phyloP scores from a whole-genome alignment of 2,797 vertebrate genomes.

The Pachyuromys duprasi region DNA sequence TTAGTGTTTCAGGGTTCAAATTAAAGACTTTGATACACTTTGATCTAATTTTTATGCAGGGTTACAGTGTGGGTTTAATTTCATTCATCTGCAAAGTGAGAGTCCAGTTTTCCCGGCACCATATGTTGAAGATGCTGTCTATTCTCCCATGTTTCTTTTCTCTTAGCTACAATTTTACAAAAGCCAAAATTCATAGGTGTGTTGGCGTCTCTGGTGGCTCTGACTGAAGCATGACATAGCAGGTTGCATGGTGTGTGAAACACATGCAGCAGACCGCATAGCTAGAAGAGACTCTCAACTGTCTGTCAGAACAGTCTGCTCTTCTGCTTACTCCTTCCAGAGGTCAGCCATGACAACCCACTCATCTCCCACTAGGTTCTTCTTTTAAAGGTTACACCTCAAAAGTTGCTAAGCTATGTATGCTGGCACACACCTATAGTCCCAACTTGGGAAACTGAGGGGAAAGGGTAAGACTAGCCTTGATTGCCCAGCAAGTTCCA shows the following conservation, averaged over 20 bases:
- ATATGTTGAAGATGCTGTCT: neutral
- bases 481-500: neutral
- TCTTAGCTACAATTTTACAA: neutral
- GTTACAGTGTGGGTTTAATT: neutral
- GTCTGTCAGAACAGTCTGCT: neutral
- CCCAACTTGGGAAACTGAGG: neutral
- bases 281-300: neutral
- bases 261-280: neutral
- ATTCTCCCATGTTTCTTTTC: neutral
- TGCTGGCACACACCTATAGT: neutral
- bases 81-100: neutral
- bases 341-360: neutral
- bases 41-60: neutral
- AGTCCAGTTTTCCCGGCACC: neutral
- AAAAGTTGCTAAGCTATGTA: neutral
- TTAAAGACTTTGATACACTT: neutral
- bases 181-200: neutral
- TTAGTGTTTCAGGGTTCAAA: neutral
- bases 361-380: too few species aligned
- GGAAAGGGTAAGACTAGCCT: neutral
- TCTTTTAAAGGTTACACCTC: neutral
- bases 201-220: neutral
- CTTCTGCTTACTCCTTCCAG: neutral
- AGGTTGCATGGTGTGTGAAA: neutral
- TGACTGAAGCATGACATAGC: neutral